A percentile compares a stretch with the other conserved stretches of the same genome.
These are phyloP conservation scores for Oreohelix idahoensis DNA, from an alignment of 1,140 invertebrate species.

Conservation along the genomic window DNA sequence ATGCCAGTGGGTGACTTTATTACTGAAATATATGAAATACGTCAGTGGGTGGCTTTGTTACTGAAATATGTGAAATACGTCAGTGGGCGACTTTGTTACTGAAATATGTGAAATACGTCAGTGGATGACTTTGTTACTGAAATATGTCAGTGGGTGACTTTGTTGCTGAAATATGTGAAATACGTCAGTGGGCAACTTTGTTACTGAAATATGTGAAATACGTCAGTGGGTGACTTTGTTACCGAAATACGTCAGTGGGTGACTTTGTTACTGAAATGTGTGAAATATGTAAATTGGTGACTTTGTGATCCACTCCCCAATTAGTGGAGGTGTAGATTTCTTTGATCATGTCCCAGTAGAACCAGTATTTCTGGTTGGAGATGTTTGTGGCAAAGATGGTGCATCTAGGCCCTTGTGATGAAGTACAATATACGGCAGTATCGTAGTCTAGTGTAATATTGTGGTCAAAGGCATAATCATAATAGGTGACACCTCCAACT, in stretches of 20 bases:
- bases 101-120: too few relatives aligned
- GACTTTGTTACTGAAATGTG: neutral
- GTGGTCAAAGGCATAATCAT: conserved; percentile 6
- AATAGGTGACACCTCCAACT: conserved; percentile 27
- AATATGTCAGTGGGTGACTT: too few relatives aligned
- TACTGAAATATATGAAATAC: too few relatives aligned
- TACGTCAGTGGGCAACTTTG: neutral
- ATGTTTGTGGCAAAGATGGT: conserved; percentile 14
- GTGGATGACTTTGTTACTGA: too few relatives aligned
- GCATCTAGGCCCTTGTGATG: neutral
- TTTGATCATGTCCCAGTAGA: neutral
- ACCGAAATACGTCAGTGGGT: neutral
- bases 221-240: neutral
- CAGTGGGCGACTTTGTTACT: too few relatives aligned
- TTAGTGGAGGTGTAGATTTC: neutral
- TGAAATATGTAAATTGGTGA: neutral
- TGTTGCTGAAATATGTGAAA: too few relatives aligned
- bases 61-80: too few relatives aligned
- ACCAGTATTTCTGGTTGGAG: neutral
- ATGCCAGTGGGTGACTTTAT: neutral
- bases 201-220: neutral
- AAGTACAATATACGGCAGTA: neutral
- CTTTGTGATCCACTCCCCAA: neutral
- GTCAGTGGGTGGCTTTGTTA: too few relatives aligned
- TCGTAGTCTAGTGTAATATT: neutral